A percentile compares a stretch with the other conserved stretches of the same genome.
These are phyloP conservation scores for Ailuropoda melanoleuca DNA, from an alignment of 2,113 vertebrate genomes.

Conservation along the genomic window DNA sequence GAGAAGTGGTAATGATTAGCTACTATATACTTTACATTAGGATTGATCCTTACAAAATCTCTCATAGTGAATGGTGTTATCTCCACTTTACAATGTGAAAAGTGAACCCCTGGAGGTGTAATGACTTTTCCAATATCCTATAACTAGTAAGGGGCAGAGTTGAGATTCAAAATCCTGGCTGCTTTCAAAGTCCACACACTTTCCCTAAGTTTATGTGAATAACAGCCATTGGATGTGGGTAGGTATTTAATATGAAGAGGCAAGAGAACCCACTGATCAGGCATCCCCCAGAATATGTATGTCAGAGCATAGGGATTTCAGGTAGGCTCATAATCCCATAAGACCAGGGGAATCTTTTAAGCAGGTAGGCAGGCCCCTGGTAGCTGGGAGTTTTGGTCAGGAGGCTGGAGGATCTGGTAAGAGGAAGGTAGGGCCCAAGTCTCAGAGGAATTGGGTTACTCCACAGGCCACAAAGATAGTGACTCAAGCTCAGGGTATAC, in stretches of 20 bases:
- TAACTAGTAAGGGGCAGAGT: neutral
- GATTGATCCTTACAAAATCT: neutral
- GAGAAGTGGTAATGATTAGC: neutral
- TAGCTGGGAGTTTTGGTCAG: neutral
- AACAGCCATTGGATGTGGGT: neutral
- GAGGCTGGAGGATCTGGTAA: neutral
- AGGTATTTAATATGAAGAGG: neutral
- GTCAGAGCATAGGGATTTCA: neutral
- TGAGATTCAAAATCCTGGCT: slow-evolving; percentile 9
- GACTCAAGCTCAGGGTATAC: neutral
- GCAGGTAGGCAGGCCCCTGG: neutral
- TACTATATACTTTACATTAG: neutral
- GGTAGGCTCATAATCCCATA: neutral
- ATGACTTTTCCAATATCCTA: neutral
- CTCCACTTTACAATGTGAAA: neutral
- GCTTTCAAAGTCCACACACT: neutral
- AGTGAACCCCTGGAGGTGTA: neutral
- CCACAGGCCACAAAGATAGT: neutral
- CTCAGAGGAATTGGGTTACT: neutral
- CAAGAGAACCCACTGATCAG: neutral
- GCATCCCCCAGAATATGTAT: neutral
- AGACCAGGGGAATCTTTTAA: neutral
- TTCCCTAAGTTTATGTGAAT: neutral
- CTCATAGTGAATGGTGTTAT: neutral
- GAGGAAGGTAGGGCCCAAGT: neutral